phyloP scores from a whole-genome alignment of 2,113 vertebrate species.

The Trichechus manatus region DNA sequence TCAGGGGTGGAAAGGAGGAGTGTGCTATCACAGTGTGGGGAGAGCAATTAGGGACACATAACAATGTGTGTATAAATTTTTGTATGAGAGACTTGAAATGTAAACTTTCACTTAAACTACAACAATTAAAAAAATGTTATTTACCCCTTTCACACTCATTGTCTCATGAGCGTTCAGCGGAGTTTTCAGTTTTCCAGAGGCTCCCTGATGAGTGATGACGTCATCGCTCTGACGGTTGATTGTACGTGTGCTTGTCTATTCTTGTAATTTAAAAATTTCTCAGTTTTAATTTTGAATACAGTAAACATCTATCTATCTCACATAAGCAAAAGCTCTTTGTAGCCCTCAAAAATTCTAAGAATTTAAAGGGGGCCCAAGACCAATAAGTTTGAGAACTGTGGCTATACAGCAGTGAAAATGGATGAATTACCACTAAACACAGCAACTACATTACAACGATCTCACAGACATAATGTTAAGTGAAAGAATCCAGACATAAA shows the following conservation, averaged over 20 bases:
- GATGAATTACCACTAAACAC: background rate
- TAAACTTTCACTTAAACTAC: too few relatives aligned
- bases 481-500: background rate
- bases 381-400: background rate
- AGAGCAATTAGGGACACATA: too few relatives aligned
- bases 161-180: background rate
- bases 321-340: background rate
- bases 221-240: background rate
- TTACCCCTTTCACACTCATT: background rate
- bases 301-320: background rate
- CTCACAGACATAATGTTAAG: background rate
- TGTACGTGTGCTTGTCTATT: background rate
- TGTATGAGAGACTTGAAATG: too few relatives aligned
- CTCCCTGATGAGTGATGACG: background rate
- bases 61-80: too few relatives aligned
- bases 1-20: too few relatives aligned
- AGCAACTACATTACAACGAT: background rate
- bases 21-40: too few relatives aligned
- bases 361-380: background rate
- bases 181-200: conserved; percentile 19
- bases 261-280: background rate
- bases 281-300: background rate
- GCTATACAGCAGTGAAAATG: background rate
- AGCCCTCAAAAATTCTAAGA: background rate
- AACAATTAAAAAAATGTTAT: background rate